These are phyloP conservation scores for Catostylus mosaicus DNA, from an alignment of 30 jellyfish, hydroid and myxozoan genomes.

Conservation along the genomic window DNA sequence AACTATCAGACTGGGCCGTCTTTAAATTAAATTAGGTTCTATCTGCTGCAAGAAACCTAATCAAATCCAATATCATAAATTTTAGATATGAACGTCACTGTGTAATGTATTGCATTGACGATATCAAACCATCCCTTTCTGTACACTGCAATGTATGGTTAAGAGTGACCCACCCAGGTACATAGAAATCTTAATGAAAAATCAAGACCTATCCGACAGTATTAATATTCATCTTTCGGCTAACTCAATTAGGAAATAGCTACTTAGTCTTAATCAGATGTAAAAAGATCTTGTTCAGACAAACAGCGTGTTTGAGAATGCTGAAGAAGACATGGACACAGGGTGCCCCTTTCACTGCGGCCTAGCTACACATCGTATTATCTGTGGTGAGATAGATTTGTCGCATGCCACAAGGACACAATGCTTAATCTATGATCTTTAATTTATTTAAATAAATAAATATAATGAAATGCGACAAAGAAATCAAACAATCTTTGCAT, in stretches of 20 bases:
- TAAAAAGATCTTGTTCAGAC: background rate
- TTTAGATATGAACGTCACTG: too few relatives aligned
- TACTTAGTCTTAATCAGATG: background rate
- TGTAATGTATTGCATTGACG: too few relatives aligned
- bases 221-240: background rate
- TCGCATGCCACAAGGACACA: background rate
- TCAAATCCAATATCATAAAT: too few relatives aligned
- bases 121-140: too few relatives aligned
- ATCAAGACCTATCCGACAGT: background rate
- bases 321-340: background rate
- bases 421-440: background rate
- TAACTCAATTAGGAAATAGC: constrained; percentile 42
- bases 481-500: background rate
- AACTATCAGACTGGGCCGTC: too few relatives aligned
- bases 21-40: too few relatives aligned
- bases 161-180: background rate
- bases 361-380: background rate
- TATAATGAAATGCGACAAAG: background rate
- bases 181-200: background rate
- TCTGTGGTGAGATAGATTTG: constrained; percentile 2
- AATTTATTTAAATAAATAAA: background rate
- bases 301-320: background rate
- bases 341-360: background rate
- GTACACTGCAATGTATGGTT: background rate
- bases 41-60: too few relatives aligned